Base-by-base conservation (phyloP, 2,797 vertebrate species). In the Harpagifer antarcticus region DNA sequence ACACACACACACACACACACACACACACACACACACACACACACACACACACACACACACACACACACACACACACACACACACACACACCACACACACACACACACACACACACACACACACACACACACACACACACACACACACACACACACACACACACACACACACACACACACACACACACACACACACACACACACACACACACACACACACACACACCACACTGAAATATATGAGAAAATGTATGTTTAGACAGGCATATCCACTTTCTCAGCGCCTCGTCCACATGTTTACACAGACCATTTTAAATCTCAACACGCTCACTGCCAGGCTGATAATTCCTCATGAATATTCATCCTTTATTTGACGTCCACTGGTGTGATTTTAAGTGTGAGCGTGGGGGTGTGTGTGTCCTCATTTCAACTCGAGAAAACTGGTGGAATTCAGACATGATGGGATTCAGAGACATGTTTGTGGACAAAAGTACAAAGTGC, bases 261-360 rank as follows among this genome's bases (percentile, higher is more conserved):
- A n/a, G n/a, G n/a, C n/a, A n/a, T n/a, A n/a, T 56, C 54, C 50
- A 44, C 48, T 17, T 67, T 17, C 10, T 23, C 47, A 52, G 27
- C 48, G 43, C 27, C 56, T 19, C 47, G 77, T 55, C 63, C 70
- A 62, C 50, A 5, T 20, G 72, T 74, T 71, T 33, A 67, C 77
- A 73, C 72, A 13, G 53, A 33, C 33, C 31, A 13, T 73, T 64
- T 76, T 66, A n/a, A 47, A 67, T 74, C 69, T 72, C 54, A 58
- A 74, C 76, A 76, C 56, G 8, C 61, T 80, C 71, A 3, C 66
- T 56, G 63, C 42, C 82, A 78, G 73, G 16, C 55, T 33, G 69
- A 83, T 61, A 60, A 86, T 72, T 83, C 72, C 47, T 74, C 76
- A 81, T 87, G 74, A 86, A 88, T 89, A 88, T 87, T 83, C 82